phyloP scores from a whole-genome alignment of 2,888 invertebrate species.

The Drosophila fungiperda region DNA sequence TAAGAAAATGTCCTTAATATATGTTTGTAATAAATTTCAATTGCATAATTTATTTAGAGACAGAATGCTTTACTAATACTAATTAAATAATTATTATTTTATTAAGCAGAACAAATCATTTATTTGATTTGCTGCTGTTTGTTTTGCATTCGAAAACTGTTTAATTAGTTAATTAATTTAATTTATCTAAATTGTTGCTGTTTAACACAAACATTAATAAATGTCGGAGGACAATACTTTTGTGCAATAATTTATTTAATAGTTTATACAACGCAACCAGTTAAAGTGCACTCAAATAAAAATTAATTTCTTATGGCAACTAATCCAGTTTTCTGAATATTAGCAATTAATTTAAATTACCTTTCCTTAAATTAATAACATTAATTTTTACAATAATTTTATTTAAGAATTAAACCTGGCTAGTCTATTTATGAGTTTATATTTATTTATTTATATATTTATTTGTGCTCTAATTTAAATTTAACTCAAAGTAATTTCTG shows the following conservation, averaged over 20 bases:
- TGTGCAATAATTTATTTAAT: too few relatives aligned
- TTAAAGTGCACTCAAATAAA: not conserved
- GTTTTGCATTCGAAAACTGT: too few relatives aligned
- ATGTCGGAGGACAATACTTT: too few relatives aligned
- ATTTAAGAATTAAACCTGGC: not conserved
- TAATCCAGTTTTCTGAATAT: not conserved
- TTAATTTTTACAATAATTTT: not conserved
- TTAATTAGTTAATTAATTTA: too few relatives aligned
- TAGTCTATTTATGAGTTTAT: not conserved
- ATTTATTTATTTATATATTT: not conserved
- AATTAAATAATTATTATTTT: not conserved
- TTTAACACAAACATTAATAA: too few relatives aligned
- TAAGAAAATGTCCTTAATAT: not conserved
- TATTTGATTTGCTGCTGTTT: too few relatives aligned
- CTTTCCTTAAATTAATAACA: not conserved
- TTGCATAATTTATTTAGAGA: not conserved
- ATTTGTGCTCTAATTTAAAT: not conserved
- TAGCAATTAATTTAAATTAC: not conserved
- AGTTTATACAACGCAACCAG: too few relatives aligned
- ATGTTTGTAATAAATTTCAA: not conserved
- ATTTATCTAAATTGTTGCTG: too few relatives aligned
- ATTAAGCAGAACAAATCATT: not conserved
- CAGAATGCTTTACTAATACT: not conserved
- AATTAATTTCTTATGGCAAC: not conserved
- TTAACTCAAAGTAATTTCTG: not conserved